Percentiles rank a stretch among this genome's conserved stretches.
Evolutionary conservation across 2,888 invertebrate species (phyloP).

Genomic region (Eupithecia centaureata): DNA sequence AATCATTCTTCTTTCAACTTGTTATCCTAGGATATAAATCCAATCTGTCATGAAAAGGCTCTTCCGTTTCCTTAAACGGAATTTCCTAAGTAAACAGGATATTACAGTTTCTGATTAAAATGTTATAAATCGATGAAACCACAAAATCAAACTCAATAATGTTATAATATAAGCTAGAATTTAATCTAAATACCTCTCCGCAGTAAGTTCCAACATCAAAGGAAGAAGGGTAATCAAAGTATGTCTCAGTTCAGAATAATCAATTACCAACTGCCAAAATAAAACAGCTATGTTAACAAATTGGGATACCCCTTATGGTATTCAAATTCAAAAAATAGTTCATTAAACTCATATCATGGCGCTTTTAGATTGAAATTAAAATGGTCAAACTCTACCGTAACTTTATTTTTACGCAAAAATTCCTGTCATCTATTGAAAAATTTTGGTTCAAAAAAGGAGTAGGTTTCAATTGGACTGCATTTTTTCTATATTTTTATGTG

Average conservation of each 20-base stretch:
- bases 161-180: conserved; percentile 41
- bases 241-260: background rate
- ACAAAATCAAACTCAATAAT: background rate
- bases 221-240: background rate
- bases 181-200: conserved; percentile 48
- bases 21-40: too few relatives aligned
- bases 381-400: too few relatives aligned
- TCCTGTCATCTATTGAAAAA: too few relatives aligned
- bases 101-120: conserved; percentile 9
- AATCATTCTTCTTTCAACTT: too few relatives aligned
- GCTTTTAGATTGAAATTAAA: too few relatives aligned
- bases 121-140: conserved; percentile 11
- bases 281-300: background rate
- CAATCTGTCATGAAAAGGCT: background rate
- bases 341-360: too few relatives aligned
- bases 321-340: too few relatives aligned
- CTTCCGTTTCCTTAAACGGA: background rate
- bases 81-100: conserved; percentile 5
- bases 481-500: too few relatives aligned
- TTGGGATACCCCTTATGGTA: too few relatives aligned
- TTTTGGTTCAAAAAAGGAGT: too few relatives aligned
- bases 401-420: too few relatives aligned
- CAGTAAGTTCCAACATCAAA: conserved; percentile 5
- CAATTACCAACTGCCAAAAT: background rate
- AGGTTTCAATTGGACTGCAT: too few relatives aligned